Evolutionary conservation across 2,113 vertebrate genomes (phyloP).

Genomic region (Turnix velox): DNA sequence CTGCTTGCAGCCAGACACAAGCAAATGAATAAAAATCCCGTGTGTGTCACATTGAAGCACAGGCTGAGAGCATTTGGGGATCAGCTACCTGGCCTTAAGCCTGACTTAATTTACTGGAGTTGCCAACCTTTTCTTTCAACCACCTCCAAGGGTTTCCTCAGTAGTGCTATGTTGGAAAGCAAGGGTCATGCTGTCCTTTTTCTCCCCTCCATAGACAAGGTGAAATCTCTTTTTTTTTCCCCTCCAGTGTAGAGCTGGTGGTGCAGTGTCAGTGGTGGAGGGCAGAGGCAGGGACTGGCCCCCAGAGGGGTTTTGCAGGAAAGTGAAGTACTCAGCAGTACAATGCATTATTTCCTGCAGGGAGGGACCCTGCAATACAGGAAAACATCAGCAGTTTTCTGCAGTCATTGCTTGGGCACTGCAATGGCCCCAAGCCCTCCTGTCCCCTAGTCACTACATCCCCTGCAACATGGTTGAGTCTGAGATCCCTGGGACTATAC

Average conservation of each 20-base stretch:
- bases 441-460: background rate
- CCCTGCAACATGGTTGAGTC: fast-evolving
- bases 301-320: background rate
- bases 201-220: fast-evolving
- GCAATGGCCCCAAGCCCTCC: background rate
- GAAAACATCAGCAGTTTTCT: constrained; percentile 46
- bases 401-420: background rate
- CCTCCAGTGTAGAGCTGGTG: fast-evolving
- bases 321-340: background rate
- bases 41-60: fast-evolving
- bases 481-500: fast-evolving
- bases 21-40: background rate
- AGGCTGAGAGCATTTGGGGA: background rate
- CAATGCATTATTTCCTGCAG: constrained; percentile 56
- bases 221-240: background rate
- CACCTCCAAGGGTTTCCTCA: background rate
- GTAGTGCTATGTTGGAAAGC: background rate
- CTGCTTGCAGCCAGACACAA: background rate
- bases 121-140: background rate
- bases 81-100: background rate
- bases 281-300: background rate
- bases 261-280: background rate
- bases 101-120: background rate
- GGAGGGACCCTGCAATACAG: constrained; percentile 18
- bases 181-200: fast-evolving